Evolutionary conservation across 1,140 invertebrate genomes (phyloP), one percentile per base, ranked within the genome.

Genomic region (Drosophila fuyamai): DNA sequence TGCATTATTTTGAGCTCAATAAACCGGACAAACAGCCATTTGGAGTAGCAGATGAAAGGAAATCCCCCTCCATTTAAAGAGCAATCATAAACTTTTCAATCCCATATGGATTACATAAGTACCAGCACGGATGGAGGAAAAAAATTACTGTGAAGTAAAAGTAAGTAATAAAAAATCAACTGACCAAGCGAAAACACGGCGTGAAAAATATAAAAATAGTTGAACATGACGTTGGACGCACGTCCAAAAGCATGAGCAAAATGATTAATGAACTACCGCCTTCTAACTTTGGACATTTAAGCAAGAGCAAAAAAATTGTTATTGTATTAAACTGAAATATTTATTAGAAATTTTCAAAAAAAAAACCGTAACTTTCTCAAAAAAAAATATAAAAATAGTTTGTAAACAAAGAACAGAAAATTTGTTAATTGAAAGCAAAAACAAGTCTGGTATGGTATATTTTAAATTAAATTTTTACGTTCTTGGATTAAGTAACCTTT

Each of bases 141-240:
- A 27, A 18, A 32, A 36, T 23, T 41, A 40, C 46, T 23, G 9
- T 36, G 6, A 35, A 38, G 36, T 38, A 56, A 32, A 36, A 3
- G 48, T 32, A 32, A 27, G 43, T 75, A 51, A 60, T 68, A 76
- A 85, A 79, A 88, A 65, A 85, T 82, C 58, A 76, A 82, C 79
- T 66, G 60, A 79, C 35, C 58, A 54, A 57, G 18, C 51, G 29
- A 53, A 56, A 40, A 44, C 14, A 48, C 38, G 76, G 83, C 58
- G 70, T 79, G 70, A 88, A 88, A 82, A 82, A 79, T 82, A 86
- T 88, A 60, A 86, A 88, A 86, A 79, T 86, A 86, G 82, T 86
- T 88, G 63, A 88, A 82, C 82, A 82, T 82, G 82, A 88, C 83
- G n/a, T n/a, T n/a, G 65, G 70, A 70, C 61, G 73, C 68, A 82